A percentile compares a stretch with the other conserved stretches of the same genome.
Conservation (phyloP, 2,113 vertebrate species). For the Elachura formosa region DNA sequence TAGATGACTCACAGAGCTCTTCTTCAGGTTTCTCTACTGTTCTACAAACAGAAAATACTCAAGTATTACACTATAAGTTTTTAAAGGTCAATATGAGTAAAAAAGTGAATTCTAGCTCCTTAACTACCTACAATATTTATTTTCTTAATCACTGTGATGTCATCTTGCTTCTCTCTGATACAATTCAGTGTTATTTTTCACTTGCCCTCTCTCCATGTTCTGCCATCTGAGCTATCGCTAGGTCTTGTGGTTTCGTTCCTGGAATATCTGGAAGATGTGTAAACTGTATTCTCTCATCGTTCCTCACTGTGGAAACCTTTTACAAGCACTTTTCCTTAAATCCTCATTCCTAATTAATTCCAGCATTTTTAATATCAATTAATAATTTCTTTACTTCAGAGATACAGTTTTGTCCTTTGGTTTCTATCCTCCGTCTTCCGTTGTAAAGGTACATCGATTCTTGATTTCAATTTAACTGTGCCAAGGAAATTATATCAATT, state of each 20-base stretch:
- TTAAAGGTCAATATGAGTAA: neutral
- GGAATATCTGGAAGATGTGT: neutral
- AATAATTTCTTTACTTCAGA: neutral
- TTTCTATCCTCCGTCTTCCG: neutral
- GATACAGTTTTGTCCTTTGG: neutral
- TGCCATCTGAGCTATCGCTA: neutral
- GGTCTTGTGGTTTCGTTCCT: neutral
- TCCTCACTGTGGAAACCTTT: neutral
- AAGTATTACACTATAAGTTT: neutral
- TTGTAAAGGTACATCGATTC: neutral
- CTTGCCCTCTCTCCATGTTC: neutral
- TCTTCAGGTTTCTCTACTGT: neutral
- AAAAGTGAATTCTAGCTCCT: neutral
- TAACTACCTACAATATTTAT: neutral
- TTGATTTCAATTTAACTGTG: neutral
- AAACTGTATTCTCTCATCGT: neutral
- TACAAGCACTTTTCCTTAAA: neutral
- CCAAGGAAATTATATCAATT: neutral
- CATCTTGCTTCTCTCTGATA: neutral
- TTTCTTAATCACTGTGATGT: neutral
- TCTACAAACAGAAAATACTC: neutral
- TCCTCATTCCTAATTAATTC: neutral
- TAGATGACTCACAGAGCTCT: neutral
- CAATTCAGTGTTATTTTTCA: neutral
- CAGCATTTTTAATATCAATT: neutral